phyloP scores from a whole-genome alignment of 1,140 invertebrate species.

The Diuraphis noxia region DNA sequence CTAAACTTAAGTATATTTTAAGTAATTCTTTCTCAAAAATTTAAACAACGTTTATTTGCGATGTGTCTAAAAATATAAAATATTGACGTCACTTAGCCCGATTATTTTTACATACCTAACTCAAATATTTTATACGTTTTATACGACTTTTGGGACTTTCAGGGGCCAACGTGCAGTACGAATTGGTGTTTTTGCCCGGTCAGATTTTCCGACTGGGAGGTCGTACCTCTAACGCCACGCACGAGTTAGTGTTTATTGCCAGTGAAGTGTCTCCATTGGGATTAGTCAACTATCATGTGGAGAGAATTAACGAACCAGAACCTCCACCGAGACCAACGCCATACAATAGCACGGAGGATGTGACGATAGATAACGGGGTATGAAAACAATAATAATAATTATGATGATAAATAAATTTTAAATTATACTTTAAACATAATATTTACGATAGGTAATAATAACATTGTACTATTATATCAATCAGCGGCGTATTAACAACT shows the following conservation, averaged over 20 bases:
- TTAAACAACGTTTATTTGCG: too few relatives aligned
- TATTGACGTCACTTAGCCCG: too few relatives aligned
- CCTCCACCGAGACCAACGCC: not conserved
- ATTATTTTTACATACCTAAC: not conserved
- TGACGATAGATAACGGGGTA: slow-evolving; percentile 44
- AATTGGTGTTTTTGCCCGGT: slow-evolving; percentile 60
- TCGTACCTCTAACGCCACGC: slow-evolving; percentile 58
- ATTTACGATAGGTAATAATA: not conserved
- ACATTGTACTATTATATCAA: not conserved
- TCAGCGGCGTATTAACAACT: too few relatives aligned
- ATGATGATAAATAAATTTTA: not conserved
- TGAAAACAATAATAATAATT: not conserved
- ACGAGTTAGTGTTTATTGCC: slow-evolving; percentile 63
- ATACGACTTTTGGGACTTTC: slow-evolving; percentile 21
- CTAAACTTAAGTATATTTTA: too few relatives aligned
- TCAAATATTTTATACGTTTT: not conserved
- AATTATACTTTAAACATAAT: not conserved
- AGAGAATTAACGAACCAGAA: slow-evolving; percentile 45
- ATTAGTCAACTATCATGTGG: slow-evolving; percentile 59
- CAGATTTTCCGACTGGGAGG: slow-evolving; percentile 60
- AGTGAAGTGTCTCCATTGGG: slow-evolving; percentile 61
- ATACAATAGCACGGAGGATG: slow-evolving; percentile 31
- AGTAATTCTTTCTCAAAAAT: too few relatives aligned
- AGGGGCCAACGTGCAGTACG: slow-evolving; percentile 58
- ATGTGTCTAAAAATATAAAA: too few relatives aligned